Percentiles rank a stretch among this genome's conserved stretches.
Conservation (phyloP, 2,797 vertebrate genomes). For the Hozukius guyotensis region DNA sequence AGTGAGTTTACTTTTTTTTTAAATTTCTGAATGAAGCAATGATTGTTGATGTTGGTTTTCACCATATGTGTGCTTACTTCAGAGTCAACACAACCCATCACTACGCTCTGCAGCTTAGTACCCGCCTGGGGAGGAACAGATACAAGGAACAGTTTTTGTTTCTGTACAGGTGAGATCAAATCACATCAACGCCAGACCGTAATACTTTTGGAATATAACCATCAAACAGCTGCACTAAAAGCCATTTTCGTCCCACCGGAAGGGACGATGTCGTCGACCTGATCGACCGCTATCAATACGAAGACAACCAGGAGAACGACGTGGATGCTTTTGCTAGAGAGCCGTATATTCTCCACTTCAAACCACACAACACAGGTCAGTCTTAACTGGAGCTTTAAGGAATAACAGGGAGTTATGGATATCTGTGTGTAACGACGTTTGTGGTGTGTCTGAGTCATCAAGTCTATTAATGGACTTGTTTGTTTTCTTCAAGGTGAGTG, state of each 20-base stretch:
- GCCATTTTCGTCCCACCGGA: background rate
- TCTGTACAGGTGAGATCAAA: slow-evolving; percentile 68
- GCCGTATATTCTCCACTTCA: slow-evolving; percentile 76
- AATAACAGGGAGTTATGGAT: background rate
- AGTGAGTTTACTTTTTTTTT: slow-evolving; percentile 28
- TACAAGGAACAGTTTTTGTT: slow-evolving; percentile 82
- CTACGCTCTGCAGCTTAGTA: slow-evolving; percentile 69
- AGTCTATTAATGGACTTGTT: background rate
- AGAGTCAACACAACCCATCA: slow-evolving; percentile 60
- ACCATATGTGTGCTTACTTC: background rate
- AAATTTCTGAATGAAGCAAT: background rate
- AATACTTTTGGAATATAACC: background rate
- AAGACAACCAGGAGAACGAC: slow-evolving; percentile 73
- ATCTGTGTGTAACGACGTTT: background rate
- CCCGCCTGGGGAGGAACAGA: slow-evolving; percentile 66
- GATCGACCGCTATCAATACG: slow-evolving; percentile 73
- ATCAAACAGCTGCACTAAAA: background rate
- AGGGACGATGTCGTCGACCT: slow-evolving; percentile 72
- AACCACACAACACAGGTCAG: slow-evolving; percentile 69
- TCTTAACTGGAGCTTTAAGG: background rate
- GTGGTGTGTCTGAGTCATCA: slow-evolving; percentile 23
- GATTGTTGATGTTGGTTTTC: background rate
- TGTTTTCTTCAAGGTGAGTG: background rate
- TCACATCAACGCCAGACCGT: background rate
- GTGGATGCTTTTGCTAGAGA: slow-evolving; percentile 75